Percentiles rank a stretch among this genome's conserved stretches.
phyloP scores from a whole-genome alignment of 2,797 vertebrate genomes.

The Microctenopoma steveboyesi region DNA sequence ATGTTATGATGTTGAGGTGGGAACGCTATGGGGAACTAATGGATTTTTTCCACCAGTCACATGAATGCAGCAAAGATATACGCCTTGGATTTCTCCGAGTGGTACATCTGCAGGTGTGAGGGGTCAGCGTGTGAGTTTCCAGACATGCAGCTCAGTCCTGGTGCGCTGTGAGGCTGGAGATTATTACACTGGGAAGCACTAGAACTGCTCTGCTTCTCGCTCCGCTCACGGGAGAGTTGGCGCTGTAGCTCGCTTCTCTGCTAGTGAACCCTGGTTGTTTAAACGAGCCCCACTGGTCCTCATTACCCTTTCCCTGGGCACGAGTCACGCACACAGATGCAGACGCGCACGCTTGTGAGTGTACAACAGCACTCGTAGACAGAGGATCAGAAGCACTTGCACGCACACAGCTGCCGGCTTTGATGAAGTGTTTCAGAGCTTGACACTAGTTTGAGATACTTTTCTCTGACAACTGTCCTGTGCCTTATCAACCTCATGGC shows the following conservation, averaged over 20 bases:
- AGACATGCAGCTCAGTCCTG: constrained; percentile 33
- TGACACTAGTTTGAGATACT: constrained; percentile 48
- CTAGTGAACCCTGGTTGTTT: constrained; percentile 76
- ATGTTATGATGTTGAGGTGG: constrained; percentile 16
- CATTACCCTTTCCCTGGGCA: constrained; percentile 81
- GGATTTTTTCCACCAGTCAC: constrained; percentile 7
- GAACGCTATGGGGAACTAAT: not conserved
- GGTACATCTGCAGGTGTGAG: not conserved
- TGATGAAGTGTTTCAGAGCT: constrained; percentile 54
- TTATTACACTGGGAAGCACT: constrained; percentile 50
- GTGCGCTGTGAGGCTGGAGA: constrained; percentile 43
- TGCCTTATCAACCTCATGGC: constrained; percentile 50
- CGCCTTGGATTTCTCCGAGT: constrained; percentile 5
- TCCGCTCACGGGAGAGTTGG: constrained; percentile 33
- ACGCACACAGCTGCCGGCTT: constrained; percentile 48
- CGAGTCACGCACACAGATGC: constrained; percentile 40
- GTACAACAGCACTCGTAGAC: constrained; percentile 27
- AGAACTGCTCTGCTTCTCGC: constrained; percentile 34
- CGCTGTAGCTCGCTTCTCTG: constrained; percentile 67
- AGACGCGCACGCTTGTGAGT: constrained; percentile 14
- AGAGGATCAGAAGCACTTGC: constrained; percentile 30
- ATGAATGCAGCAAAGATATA: not conserved
- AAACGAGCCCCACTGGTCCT: constrained; percentile 83
- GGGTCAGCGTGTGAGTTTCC: constrained; percentile 17
- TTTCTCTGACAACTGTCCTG: constrained; percentile 49